These are phyloP conservation scores for Lithobates pipiens DNA, from an alignment of 2,797 vertebrate species.

Conservation along the genomic window DNA sequence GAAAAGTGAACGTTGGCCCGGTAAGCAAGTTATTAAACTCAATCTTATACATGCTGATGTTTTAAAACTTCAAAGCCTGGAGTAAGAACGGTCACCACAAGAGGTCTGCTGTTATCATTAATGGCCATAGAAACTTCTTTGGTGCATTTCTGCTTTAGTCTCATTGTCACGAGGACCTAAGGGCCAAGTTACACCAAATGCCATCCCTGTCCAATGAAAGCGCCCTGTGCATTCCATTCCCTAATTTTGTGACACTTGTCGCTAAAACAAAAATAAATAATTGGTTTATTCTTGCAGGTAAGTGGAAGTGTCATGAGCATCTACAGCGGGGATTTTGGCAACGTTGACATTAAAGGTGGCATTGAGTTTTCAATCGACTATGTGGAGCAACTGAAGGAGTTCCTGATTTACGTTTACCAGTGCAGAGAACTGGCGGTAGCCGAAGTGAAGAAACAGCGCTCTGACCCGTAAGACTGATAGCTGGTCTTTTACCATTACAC, in stretches of 20 bases:
- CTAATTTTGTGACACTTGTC: not conserved
- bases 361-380: constrained; percentile 92
- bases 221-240: not conserved
- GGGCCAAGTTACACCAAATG: no score
- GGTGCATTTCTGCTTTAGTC: no score
- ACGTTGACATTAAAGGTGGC: constrained; percentile 85
- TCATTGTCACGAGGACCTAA: no score
- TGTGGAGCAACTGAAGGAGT: constrained; percentile 86
- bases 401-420: constrained; percentile 91
- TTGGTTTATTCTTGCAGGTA: constrained; percentile 72
- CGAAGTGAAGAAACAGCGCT: constrained; percentile 86
- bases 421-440: constrained; percentile 88
- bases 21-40: no score
- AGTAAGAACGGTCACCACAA: no score
- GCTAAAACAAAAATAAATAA: not conserved
- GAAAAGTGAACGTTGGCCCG: no score
- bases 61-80: no score
- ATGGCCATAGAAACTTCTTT: no score
- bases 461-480: constrained; percentile 87
- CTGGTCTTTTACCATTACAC: not conserved
- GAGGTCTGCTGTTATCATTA: no score
- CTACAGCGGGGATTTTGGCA: constrained; percentile 82
- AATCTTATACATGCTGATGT: no score
- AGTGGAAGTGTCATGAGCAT: constrained; percentile 88
- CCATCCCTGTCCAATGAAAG: no score